Evolutionary conservation across 2,797 vertebrate genomes (phyloP).

Genomic region (Halcyon smyrnensis): DNA sequence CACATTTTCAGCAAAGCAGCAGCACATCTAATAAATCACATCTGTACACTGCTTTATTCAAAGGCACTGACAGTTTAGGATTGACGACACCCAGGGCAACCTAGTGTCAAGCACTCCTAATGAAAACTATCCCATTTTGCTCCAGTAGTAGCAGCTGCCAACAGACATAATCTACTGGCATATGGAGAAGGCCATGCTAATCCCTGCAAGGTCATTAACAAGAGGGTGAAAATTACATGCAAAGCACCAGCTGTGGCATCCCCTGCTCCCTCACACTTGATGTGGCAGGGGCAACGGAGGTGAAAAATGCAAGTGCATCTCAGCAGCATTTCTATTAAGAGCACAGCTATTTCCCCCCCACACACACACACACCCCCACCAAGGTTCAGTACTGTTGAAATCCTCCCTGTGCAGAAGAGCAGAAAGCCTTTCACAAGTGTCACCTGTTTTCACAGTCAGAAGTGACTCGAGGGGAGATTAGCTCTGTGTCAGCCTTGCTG

Average conservation of each 20-base stretch:
- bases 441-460: neutral
- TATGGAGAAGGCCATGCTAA: constrained; percentile 76
- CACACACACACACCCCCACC: no score
- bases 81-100: constrained; percentile 76
- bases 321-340: neutral
- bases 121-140: constrained; percentile 78
- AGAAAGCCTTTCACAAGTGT: neutral
- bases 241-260: constrained; percentile 72
- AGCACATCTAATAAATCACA: constrained; percentile 71
- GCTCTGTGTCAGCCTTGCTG: neutral
- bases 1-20: constrained; percentile 55
- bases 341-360: constrained; percentile 4
- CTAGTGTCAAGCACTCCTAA: constrained; percentile 74
- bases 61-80: constrained; percentile 74
- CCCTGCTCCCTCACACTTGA: constrained; percentile 70
- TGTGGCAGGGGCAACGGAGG: constrained; percentile 49
- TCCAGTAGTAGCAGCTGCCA: constrained; percentile 72
- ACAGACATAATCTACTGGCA: constrained; percentile 73
- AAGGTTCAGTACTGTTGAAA: neutral
- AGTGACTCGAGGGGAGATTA: accelerated
- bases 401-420: neutral
- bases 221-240: constrained; percentile 74
- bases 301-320: constrained; percentile 14
- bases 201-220: constrained; percentile 78
- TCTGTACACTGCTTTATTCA: constrained; percentile 61